Percentiles rank a stretch among this genome's conserved stretches.
Evolutionary conservation across 1,140 invertebrate genomes (phyloP).

Genomic region (Bathynomus jamesi): DNA sequence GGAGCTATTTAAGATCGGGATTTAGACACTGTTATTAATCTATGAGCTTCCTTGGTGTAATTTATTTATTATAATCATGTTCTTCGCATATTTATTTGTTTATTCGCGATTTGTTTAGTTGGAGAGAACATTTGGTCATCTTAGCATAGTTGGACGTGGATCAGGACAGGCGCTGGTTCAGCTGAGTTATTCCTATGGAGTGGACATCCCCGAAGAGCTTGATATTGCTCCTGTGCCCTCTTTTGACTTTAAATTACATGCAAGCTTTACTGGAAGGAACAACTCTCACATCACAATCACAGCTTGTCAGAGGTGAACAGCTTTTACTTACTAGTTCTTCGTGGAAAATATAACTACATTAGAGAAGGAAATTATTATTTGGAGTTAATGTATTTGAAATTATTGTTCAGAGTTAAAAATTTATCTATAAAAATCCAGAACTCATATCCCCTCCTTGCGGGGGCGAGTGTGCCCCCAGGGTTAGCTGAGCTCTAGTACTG

Average conservation of each 20-base stretch:
- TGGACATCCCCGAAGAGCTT: conserved; percentile 49
- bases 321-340: too few relatives aligned
- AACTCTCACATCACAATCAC: conserved; percentile 50
- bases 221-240: conserved; percentile 46
- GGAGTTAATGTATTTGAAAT: neutral
- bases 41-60: too few relatives aligned
- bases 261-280: conserved; percentile 45
- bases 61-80: neutral
- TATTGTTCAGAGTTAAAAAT: neutral
- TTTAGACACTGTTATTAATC: too few relatives aligned
- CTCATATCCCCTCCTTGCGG: too few relatives aligned
- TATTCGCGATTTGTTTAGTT: conserved; percentile 18
- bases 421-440: too few relatives aligned
- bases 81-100: neutral
- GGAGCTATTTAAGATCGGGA: too few relatives aligned
- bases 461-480: too few relatives aligned
- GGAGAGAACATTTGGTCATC: conserved; percentile 50
- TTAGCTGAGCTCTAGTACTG: too few relatives aligned
- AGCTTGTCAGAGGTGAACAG: conserved; percentile 43
- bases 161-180: conserved; percentile 52
- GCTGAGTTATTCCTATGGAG: conserved; percentile 52
- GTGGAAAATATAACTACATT: too few relatives aligned
- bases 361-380: conserved; percentile 43
- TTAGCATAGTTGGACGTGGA: conserved; percentile 50
- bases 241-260: conserved; percentile 46